Percentiles rank a stretch among this genome's conserved stretches.
Conservation (phyloP, 1,140 invertebrate species). For the Cydia splendana region DNA sequence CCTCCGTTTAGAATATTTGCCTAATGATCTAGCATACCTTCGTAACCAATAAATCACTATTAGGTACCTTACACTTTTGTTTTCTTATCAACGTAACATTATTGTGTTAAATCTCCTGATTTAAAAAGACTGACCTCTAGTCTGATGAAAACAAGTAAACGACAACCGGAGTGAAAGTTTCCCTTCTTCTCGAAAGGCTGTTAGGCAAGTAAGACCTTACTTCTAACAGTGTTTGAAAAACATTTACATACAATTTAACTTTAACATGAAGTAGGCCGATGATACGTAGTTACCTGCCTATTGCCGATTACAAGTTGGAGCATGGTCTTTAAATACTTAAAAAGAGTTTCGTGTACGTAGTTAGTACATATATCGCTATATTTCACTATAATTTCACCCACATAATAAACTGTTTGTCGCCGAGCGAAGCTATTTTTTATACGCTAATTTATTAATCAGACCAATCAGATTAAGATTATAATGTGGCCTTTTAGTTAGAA, state of each 20-base stretch:
- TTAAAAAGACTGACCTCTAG: not conserved
- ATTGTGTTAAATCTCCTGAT: not conserved
- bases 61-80: too few relatives aligned
- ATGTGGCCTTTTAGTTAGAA: too few relatives aligned
- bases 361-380: too few relatives aligned
- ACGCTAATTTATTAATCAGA: too few relatives aligned
- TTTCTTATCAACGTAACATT: not conserved
- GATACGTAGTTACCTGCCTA: not conserved
- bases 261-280: slow-evolving; percentile 34
- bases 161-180: slow-evolving; percentile 41
- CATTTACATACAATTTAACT: slow-evolving; percentile 67
- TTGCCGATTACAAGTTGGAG: not conserved
- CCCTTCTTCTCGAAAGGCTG: slow-evolving; percentile 39
- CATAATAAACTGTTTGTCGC: too few relatives aligned
- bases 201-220: slow-evolving; percentile 44
- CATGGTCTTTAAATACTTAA: not conserved
- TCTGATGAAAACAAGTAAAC: not conserved
- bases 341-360: not conserved
- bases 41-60: too few relatives aligned
- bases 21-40: too few relatives aligned
- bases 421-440: too few relatives aligned
- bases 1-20: too few relatives aligned
- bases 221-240: slow-evolving; percentile 48
- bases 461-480: too few relatives aligned
- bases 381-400: not conserved